These are phyloP conservation scores for Reticulitermes speratus DNA, from an alignment of 1,140 invertebrate genomes.

Conservation along the genomic window DNA sequence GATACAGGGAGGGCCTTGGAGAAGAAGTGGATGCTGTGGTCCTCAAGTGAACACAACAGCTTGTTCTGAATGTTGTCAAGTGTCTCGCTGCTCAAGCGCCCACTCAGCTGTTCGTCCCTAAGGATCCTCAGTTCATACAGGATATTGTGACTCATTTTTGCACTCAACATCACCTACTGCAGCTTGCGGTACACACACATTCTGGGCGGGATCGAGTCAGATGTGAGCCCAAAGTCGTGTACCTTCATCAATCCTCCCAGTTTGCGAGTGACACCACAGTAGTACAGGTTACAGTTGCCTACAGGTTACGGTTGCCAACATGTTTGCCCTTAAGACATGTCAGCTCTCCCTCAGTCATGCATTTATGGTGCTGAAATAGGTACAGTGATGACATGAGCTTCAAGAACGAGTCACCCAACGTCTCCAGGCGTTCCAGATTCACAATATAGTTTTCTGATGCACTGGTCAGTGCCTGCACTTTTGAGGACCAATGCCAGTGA, in stretches of 20 bases:
- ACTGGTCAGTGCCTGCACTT: constrained; percentile 61
- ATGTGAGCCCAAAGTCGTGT: constrained; percentile 61
- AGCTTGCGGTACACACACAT: constrained; percentile 42
- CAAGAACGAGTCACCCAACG: constrained; percentile 85
- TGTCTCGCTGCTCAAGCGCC: constrained; percentile 42
- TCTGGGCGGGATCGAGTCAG: constrained; percentile 68
- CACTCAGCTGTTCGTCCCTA: constrained; percentile 46
- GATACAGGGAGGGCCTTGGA: constrained; percentile 84
- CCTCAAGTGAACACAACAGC: constrained; percentile 43
- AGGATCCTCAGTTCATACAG: constrained; percentile 51
- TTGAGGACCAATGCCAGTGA: constrained; percentile 37
- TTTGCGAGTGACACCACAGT: constrained; percentile 56
- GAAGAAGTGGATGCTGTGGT: constrained; percentile 40
- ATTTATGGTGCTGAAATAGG: constrained; percentile 67
- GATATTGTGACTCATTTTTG: constrained; percentile 45
- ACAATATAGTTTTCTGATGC: constrained; percentile 72
- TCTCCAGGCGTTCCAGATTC: constrained; percentile 80
- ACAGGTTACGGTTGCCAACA: constrained; percentile 82
- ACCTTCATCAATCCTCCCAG: constrained; percentile 51
- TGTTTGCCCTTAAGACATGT: constrained; percentile 72
- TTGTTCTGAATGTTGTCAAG: constrained; percentile 36
- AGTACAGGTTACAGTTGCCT: no score
- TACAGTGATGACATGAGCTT: constrained; percentile 76
- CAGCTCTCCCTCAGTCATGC: constrained; percentile 72
- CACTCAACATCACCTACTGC: constrained; percentile 39